Base-by-base conservation (phyloP, 1,140 invertebrate species). In the Procambarus clarkii region DNA sequence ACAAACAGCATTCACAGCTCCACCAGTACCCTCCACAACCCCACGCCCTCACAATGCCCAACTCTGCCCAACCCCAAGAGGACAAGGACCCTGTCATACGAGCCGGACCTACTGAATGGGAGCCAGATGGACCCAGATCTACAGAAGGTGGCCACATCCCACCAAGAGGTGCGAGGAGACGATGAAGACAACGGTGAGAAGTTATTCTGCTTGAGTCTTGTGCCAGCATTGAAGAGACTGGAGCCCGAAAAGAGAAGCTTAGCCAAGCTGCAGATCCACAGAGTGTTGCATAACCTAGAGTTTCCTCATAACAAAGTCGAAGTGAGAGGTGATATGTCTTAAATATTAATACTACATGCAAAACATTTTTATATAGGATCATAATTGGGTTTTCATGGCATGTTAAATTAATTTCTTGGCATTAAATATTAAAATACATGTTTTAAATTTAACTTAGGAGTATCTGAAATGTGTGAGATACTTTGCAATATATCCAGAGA, bases 191-290 rank as follows among this genome's bases (percentile, higher is more conserved):
- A 90, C 74, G 80, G 50, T 0, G 88, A 90, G 88, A 80, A 81
- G 21, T 34, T 90, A 24, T 90, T 90, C 54, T 90, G 88, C 71
- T 74, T 90, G 2, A 77, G 64, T 34, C 71, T 90, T 7, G 88
- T 90, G 2, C 81, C 88, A 13, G 48, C 77, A 13, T 71, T 90
- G 13, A 82, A 60, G 60, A 69, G 88, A 2, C 81, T 90, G 2
- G 80, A 83, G 4, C 88, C 81, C 44, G 88, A 84, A 34, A 90
- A 90, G 81, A 76, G 88, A 34, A 90, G 88, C 71, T 18, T 90
- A 8, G 88, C 88, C 24, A 90, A 90, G 81, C 24, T 90, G 11
- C 88, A 90, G 69, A 90, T 90, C 54, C 88, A 90, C 71, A 76
- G 79, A 48, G 18, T 90, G 2, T 34, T 90, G 3, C 83, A 86